These are phyloP conservation scores for Pangasius djambal DNA, from an alignment of 2,797 vertebrate species.

Conservation along the genomic window DNA sequence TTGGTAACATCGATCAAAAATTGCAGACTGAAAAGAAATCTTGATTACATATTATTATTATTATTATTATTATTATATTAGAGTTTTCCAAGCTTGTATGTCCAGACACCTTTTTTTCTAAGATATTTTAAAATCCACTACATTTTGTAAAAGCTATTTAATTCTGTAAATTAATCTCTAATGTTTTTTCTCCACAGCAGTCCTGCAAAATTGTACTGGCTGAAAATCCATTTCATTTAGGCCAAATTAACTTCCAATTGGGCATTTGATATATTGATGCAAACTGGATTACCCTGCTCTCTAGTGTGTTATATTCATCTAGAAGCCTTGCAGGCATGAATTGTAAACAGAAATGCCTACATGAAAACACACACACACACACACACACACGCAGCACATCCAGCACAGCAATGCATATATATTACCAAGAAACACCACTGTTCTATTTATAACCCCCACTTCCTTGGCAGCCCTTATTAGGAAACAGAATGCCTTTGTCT, in stretches of 20 bases:
- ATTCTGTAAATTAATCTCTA: constrained; percentile 18
- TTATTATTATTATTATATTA: neutral
- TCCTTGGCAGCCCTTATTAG: constrained; percentile 68
- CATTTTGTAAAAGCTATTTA: neutral
- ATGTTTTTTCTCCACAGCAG: constrained; percentile 16
- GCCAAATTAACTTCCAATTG: constrained; percentile 43
- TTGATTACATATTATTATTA: neutral
- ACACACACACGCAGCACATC: constrained; percentile 58
- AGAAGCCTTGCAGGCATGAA: constrained; percentile 19
- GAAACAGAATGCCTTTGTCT: constrained; percentile 54
- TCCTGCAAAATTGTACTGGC: neutral
- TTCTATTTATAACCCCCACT: constrained; percentile 70
- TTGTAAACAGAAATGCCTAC: constrained; percentile 25
- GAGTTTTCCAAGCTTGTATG: neutral
- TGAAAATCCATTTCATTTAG: constrained; percentile 49
- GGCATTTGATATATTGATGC: constrained; percentile 41
- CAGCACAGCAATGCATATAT: constrained; percentile 70
- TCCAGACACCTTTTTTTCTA: no score
- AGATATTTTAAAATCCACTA: neutral
- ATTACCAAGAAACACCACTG: constrained; percentile 65
- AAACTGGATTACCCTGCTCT: constrained; percentile 32
- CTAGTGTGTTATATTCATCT: constrained; percentile 17
- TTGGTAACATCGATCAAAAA: neutral
- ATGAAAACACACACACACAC: constrained; percentile 54
- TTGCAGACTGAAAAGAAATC: neutral